Base-by-base conservation (phyloP, 2,113 vertebrate species). In the Notarius lentiginosus region DNA sequence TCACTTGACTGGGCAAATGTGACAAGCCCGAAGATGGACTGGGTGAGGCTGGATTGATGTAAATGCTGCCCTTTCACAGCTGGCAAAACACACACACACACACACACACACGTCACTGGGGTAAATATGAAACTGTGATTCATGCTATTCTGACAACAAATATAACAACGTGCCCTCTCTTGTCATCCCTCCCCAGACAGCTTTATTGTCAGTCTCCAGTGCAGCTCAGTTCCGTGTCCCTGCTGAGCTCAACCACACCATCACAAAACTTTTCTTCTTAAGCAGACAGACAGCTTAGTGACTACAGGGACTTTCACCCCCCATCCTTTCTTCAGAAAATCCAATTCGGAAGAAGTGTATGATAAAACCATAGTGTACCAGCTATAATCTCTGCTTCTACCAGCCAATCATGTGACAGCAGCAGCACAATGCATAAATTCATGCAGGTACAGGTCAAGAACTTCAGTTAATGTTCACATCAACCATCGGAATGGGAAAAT, bases 31-130 rank as follows among this genome's bases (percentile, higher is more conserved):
- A 17, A 90, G 61, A 82, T 66, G 76, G 89, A 91, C 82, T 82
- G 80, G 90, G 63, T 88, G 89, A 73, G 63, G 24, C 51, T 85
- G 72, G 73, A 60, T 58, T 15, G 84, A 93, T 92, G 90, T 87
- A 91, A 92, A 94, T 89, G 1, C 58, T 91, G 88, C 89, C 90
- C 89, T 92, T 91, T 92, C 49, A 63, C 51, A 76, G 66, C 89
- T 84, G 79, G 79, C 81, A 84, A 82, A 66, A 77, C 79, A 83
- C 41, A 89, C 76, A 79, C 77, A 58, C 47, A 68, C 68, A 20
- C 82, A 65, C 81, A 66, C 81, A 84, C 82, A 80, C 84, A 86
- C 53, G 51, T 30, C 77, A 82, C 51, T 73, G 4, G 58, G 56
- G 75, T 86, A 88, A 87, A 83, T 90, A 83, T 88, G 30, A 79